These are phyloP conservation scores for Heteractis magnifica DNA, from an alignment of 92 coral and sea anemone species.

Conservation along the genomic window DNA sequence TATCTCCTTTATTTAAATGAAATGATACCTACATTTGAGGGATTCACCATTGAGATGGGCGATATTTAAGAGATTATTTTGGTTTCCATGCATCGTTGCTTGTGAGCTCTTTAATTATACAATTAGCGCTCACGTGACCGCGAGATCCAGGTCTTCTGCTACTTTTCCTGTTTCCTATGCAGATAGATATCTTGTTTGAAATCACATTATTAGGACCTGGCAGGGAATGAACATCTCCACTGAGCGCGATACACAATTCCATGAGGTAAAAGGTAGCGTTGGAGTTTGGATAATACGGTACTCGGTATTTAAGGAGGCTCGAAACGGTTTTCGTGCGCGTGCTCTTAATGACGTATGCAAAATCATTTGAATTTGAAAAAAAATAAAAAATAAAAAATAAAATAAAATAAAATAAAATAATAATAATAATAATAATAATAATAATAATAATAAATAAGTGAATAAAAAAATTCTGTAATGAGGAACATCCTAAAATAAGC, in stretches of 20 bases:
- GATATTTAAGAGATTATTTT: conserved; percentile 19
- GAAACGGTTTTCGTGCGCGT: no score
- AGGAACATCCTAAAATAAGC: no score
- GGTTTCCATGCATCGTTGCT: conserved; percentile 10
- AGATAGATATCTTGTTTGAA: conserved; percentile 2
- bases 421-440: no score
- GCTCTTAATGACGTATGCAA: no score
- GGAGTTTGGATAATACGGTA: conserved; percentile 14
- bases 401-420: no score
- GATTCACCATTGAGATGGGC: conserved; percentile 50
- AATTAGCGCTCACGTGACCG: neutral
- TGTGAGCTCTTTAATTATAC: neutral
- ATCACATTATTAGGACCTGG: neutral
- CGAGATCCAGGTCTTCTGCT: neutral
- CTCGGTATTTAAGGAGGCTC: neutral
- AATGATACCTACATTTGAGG: conserved; percentile 19
- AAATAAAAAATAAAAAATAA: no score
- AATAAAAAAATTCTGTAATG: no score
- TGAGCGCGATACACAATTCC: conserved; percentile 10
- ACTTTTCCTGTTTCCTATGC: conserved; percentile 4
- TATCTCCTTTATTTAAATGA: no score
- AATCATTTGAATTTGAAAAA: no score
- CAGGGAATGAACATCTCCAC: conserved; percentile 16
- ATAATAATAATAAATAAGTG: no score
- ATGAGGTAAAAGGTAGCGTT: conserved; percentile 15